Base-by-base conservation (phyloP, 1,140 invertebrate species). In the Hirudo medicinalis region DNA sequence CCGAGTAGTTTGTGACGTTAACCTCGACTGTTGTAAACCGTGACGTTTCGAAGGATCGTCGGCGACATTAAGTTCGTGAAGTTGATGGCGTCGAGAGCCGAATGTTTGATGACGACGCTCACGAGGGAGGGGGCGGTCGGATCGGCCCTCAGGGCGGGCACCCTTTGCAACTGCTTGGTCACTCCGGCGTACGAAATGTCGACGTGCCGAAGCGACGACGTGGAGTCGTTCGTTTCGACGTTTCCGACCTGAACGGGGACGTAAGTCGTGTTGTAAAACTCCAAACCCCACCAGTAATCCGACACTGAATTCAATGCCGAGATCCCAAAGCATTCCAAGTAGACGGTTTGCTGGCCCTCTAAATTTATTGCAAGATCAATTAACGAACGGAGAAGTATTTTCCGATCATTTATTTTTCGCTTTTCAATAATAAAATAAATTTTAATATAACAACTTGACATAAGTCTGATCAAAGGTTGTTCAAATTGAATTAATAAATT, bases 1-100 rank as follows among this genome's bases (percentile, higher is more conserved):
- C 22, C 20, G 11, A 63, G 17, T 15, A 25, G 1, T 32, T 17
- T 6, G 3, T 27, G 2, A 22, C 32, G 15, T 19, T n/a, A n/a
- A 89, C 88, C 88, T 86, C 88, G 88, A 82, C 93, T 94, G 76
- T 88, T 87, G 74, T 87, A 84, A 66, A 96, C 83, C 0, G 88
- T 89, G 71, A 88, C 89, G 78, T 93, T 90, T 69, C 87, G 86
- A 67, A 98, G 87, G 54, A 85, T 82, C 74, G 94, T 86, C 17
- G 89, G 88, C n/a, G 90, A 88, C 72, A 87, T 86, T 1, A 94
- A 88, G 71, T 87, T 85, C 0, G 92, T 93, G 67, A 95, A 85
- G 80, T 96, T 96, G 69, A 97, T 87, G 2, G 89, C 94, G 77
- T 91, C 94, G 79, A 89, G 94, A 4, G 92, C 91, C 19, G 91